Evolutionary conservation across 2,888 invertebrate species (phyloP), one percentile per base, ranked within the genome.

Genomic region (Acronicta psi): DNA sequence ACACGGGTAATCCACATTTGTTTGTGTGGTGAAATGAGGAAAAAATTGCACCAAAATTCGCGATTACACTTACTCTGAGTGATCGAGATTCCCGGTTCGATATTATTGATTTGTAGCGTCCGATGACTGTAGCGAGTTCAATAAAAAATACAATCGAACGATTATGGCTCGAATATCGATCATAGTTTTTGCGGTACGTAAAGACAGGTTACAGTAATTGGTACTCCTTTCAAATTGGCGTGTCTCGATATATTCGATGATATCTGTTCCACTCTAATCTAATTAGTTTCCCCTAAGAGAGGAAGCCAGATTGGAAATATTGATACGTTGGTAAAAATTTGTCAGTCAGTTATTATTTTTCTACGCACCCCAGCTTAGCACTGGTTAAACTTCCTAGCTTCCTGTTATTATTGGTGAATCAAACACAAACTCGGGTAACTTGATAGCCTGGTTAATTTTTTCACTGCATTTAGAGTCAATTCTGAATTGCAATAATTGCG

Each of bases 1-100:
- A 6, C 5, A 14, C 37, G n/a, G 1, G 29, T 49, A 40, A 38
- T 29, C 37, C 29, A 29, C 44, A 38, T 20, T 41, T 25, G 20
- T 40, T 25, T 25, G 34, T 34, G 34, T 14, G 55, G 49, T 38
- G 55, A 56, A 56, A 56, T 56, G 49, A 56, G 55, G 55, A 56
- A 43, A n/a, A 49, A 56, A 4, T 0, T 10, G 9, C 11, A 43
- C 25, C 25, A 23, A 25, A 46, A 41, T 41, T 41, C 34, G 41
- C 31, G 31, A 34, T n/a, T 46, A n/a, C 23, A 25, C 23, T 46
- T 16, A 11, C 20, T 25, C 37, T 11, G 25, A 25, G 25, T 8
- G 37, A 17, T 47, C 7, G 29, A 40, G 37, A 47, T 47, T 40
- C 25, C 38, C 25, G 17, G 10, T 43, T 25, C 16, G 16, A 43